phyloP scores from a whole-genome alignment of 2,888 invertebrate species.

The Diadegma fenestrale region DNA sequence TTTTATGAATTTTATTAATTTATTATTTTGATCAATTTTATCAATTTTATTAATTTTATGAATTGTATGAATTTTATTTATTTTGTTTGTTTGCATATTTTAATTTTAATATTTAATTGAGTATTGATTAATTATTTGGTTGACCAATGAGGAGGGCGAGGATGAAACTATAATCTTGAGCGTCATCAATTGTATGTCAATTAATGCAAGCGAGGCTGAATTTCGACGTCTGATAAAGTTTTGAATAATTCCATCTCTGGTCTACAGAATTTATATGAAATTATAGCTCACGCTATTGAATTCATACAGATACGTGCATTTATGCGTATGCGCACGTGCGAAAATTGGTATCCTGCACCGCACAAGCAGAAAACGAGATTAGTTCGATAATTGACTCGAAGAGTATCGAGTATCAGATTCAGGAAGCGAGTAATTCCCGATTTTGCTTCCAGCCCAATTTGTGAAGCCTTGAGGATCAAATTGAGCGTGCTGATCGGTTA shows the following conservation, averaged over 20 bases:
- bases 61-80: no score
- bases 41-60: no score
- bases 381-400: conserved; percentile 62
- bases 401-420: conserved; percentile 58
- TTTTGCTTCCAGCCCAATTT: neutral
- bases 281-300: neutral
- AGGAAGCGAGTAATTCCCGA: conserved; percentile 50
- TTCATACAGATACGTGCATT: neutral
- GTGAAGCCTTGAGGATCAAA: conserved; percentile 54
- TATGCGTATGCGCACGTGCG: neutral
- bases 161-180: neutral
- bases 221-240: neutral
- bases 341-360: neutral
- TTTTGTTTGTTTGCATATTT: no score
- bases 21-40: no score
- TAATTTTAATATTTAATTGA: no score
- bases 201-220: neutral
- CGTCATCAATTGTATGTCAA: neutral
- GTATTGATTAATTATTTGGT: no score
- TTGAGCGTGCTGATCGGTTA: conserved; percentile 48
- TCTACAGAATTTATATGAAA: neutral
- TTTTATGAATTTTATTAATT: neutral
- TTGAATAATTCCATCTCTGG: neutral
- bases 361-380: conserved; percentile 43
- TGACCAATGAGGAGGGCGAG: neutral